Percentiles rank a stretch among this genome's conserved stretches.
phyloP scores from a whole-genome alignment of 2,888 invertebrate species.

The Conchocele bisecta region DNA sequence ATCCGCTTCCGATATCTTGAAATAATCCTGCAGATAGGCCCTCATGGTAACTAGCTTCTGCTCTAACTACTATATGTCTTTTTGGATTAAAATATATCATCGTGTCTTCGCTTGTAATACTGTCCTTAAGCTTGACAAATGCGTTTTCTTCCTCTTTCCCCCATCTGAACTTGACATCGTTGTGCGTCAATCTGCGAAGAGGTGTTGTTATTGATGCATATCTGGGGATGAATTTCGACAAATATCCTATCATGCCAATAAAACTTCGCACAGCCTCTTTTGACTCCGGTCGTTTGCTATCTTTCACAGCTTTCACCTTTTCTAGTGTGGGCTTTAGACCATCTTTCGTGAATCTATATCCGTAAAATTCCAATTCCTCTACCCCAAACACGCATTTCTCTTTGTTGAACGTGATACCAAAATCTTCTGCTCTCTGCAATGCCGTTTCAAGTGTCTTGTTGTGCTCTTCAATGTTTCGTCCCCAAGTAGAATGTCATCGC shows the following conservation, averaged over 20 bases:
- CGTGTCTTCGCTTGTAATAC: conserved; percentile 9
- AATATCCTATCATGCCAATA: conserved; percentile 21
- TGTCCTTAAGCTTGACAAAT: conserved; percentile 22
- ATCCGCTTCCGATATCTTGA: conserved; percentile 25
- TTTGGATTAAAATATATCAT: conserved; percentile 21
- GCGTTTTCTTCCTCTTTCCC: conserved; percentile 13
- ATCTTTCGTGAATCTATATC: conserved; percentile 16
- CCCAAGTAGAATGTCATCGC: too few relatives aligned
- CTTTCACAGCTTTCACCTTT: conserved; percentile 26
- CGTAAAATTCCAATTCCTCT: conserved; percentile 6
- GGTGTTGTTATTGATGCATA: conserved; percentile 16
- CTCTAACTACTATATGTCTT: conserved; percentile 20
- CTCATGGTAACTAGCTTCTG: conserved; percentile 14
- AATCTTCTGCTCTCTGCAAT: conserved; percentile 12
- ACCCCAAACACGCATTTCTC: conserved; percentile 19
- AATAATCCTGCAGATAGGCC: conserved; percentile 13
- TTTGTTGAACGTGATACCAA: conserved; percentile 4
- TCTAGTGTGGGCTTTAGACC: conserved; percentile 22
- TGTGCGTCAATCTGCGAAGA: conserved; percentile 5
- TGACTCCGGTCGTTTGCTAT: conserved; percentile 12
- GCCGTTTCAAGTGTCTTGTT: conserved; percentile 3
- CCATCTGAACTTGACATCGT: conserved; percentile 11
- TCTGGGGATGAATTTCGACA: conserved; percentile 25
- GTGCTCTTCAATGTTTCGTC: too few relatives aligned
- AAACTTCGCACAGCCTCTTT: conserved; percentile 26